Base-by-base conservation (phyloP, 2,797 vertebrate species). In the Atherinosoma microstoma region DNA sequence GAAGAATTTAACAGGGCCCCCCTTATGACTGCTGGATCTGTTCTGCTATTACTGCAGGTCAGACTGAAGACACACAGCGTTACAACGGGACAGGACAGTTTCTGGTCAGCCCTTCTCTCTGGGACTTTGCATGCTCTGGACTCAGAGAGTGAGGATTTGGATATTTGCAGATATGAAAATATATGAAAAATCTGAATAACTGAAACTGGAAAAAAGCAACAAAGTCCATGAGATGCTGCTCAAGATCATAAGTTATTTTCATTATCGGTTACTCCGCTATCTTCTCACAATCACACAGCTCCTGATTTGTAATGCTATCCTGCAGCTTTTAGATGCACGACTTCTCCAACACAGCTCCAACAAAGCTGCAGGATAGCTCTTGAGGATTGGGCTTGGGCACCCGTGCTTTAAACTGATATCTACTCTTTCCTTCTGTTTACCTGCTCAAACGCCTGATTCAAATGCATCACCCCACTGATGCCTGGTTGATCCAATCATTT, bases 31-130 rank as follows among this genome's bases (percentile, higher is more conserved):
- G 85, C 40, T 70, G 80, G 74, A 70, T 56, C 66, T 87, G 83
- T 59, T 70, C 75, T 45, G 63, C 47, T 64, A 40, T 67, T 64
- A 64, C 45, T 66, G 58, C 62, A 82, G 79, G 63, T 75, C 49
- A 20, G 15, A 66, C 64, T 68, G 53, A 66, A 34, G 1, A 59
- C 58, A 70, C 38, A 58, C 58, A 58, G 64, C 70, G 79, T 53
- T 62, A 22, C 66, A 58, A 36, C 68, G 64, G 67, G 65, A 76
- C 72, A 38, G 13, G 38, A 87, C 83, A 78, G 83, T 83, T 70
- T 81, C 69, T 36, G 81, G 83, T 88, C 86, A 83, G 84, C 78
- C 79, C 84, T 80, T 89, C 42, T 49, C 62, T 53, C 56, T 2
- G 42, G 34, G 53, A 47, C 53, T 49, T 27, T 27, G 22, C 51